Conservation (phyloP, 2,113 vertebrate species). For the Himantopus leucocephalus region DNA sequence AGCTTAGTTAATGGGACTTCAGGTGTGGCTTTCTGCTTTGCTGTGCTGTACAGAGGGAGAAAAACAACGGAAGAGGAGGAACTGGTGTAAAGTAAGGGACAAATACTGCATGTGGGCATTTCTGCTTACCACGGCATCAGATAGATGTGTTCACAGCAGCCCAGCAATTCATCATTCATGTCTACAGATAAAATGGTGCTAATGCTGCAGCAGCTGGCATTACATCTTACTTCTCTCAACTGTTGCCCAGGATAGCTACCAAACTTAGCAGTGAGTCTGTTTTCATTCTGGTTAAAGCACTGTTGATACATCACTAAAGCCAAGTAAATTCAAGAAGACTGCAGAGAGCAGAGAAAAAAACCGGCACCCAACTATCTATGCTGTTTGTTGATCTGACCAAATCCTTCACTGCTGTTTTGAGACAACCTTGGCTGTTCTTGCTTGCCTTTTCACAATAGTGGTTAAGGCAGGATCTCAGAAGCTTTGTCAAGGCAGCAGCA, state of each 20-base stretch:
- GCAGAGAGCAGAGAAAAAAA: background rate
- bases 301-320: background rate
- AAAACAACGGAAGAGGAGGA: background rate
- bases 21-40: background rate
- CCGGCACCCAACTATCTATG: background rate
- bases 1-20: background rate
- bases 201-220: background rate
- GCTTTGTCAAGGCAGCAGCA: background rate
- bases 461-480: background rate
- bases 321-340: background rate
- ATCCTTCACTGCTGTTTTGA: background rate
- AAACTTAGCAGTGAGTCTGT: background rate
- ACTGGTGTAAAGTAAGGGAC: background rate
- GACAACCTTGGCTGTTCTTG: background rate
- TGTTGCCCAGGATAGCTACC: background rate
- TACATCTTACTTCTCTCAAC: background rate
- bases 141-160: background rate
- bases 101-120: accelerated
- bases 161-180: accelerated
- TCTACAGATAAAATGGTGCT: background rate
- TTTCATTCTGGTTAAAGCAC: background rate
- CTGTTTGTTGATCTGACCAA: background rate
- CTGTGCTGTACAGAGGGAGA: background rate
- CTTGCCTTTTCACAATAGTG: background rate
- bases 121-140: accelerated